These are phyloP conservation scores for Genyomyrus donnyi DNA, from an alignment of 2,113 vertebrate genomes.

Conservation along the genomic window DNA sequence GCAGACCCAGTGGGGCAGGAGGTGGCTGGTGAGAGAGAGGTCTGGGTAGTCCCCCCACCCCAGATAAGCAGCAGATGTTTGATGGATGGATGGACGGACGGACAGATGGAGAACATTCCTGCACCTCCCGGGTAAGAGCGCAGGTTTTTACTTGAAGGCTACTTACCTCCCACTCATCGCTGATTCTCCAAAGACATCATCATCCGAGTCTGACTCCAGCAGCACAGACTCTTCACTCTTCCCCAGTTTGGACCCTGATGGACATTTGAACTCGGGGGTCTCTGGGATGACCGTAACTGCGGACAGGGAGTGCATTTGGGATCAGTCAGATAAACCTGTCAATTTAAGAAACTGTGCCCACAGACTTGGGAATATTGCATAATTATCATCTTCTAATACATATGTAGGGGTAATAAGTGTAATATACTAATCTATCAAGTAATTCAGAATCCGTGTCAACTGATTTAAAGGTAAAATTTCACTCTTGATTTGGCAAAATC, in stretches of 20 bases:
- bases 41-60: background rate
- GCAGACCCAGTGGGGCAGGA: background rate
- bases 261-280: slow-evolving; percentile 64
- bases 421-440: background rate
- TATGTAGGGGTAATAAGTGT: background rate
- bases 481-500: background rate
- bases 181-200: slow-evolving; percentile 34
- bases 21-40: background rate
- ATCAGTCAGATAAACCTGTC: background rate
- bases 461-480: background rate
- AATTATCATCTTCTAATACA: background rate
- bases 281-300: slow-evolving; percentile 57
- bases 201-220: slow-evolving; percentile 38
- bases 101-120: background rate
- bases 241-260: slow-evolving; percentile 41
- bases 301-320: background rate
- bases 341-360: background rate
- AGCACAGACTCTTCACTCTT: slow-evolving; percentile 46
- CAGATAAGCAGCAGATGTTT: background rate
- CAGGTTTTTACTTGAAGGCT: background rate
- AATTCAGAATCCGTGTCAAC: background rate
- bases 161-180: slow-evolving; percentile 32
- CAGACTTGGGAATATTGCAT: background rate
- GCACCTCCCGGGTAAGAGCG: background rate
- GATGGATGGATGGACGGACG: background rate